Percentiles rank a stretch among this genome's conserved stretches.
Evolutionary conservation across 1,140 invertebrate species (phyloP).

Genomic region (Chrysoperla carnea): DNA sequence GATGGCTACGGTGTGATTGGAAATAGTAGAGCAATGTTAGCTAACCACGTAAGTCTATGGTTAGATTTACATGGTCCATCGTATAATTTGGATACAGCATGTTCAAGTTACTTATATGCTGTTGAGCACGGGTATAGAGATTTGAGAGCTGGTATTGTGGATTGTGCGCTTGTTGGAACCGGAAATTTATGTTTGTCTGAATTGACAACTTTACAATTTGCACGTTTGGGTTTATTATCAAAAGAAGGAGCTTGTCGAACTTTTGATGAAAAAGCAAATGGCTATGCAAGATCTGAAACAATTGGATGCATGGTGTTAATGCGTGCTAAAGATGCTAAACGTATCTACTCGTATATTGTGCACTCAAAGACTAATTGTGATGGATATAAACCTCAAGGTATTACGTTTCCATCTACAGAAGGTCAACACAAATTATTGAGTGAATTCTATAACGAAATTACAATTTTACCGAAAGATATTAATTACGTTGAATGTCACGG

Average conservation of each 20-base stretch:
- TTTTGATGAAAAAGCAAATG: constrained; percentile 63
- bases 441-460: constrained; percentile 31
- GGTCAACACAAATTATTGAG: constrained; percentile 30
- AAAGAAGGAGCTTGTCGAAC: constrained; percentile 67
- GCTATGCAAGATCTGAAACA: constrained; percentile 51
- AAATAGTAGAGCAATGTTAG: constrained; percentile 36
- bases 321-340: constrained; percentile 50
- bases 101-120: constrained; percentile 53
- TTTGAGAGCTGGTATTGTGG: constrained; percentile 47
- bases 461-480: constrained; percentile 30
- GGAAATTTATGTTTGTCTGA: constrained; percentile 72
- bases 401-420: constrained; percentile 36
- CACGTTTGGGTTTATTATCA: constrained; percentile 57
- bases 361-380: constrained; percentile 55
- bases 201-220: constrained; percentile 51
- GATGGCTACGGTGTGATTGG: constrained; percentile 72
- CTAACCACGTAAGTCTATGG: constrained; percentile 49
- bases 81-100: constrained; percentile 61
- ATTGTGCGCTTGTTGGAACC: constrained; percentile 57
- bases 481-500: constrained; percentile 44
- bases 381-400: constrained; percentile 28
- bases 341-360: constrained; percentile 27
- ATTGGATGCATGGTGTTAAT: constrained; percentile 63
- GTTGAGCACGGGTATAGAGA: constrained; percentile 45
- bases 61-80: constrained; percentile 52